Percentiles rank a stretch among this genome's conserved stretches.
These are phyloP conservation scores for Apus apus DNA, from an alignment of 2,113 vertebrate genomes.

Conservation along the genomic window DNA sequence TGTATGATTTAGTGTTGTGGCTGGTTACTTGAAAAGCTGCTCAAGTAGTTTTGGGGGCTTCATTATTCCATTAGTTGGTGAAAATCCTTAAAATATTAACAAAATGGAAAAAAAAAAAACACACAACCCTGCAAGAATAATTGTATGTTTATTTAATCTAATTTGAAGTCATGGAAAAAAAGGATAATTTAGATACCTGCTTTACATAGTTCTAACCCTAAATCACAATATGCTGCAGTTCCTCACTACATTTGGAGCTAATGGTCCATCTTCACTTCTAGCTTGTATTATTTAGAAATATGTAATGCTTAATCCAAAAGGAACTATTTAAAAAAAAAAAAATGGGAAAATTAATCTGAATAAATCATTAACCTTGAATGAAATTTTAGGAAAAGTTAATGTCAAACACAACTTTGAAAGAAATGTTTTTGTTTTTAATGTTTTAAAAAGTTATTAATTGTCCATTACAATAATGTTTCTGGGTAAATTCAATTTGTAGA, in stretches of 20 bases:
- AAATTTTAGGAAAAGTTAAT: not conserved
- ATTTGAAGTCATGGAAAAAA: not conserved
- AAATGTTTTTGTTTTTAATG: not conserved
- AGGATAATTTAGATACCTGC: not conserved
- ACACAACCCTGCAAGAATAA: not conserved
- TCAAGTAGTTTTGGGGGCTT: not conserved
- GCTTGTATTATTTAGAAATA: not conserved
- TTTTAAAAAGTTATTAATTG: not conserved
- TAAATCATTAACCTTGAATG: not conserved
- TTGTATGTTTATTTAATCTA: not conserved
- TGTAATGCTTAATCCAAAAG: not conserved
- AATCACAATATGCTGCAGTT: not conserved
- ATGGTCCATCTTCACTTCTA: not conserved
- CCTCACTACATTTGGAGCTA: not conserved
- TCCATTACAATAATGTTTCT: not conserved
- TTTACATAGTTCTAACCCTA: not conserved
- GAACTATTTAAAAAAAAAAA: not conserved
- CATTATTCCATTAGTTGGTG: not conserved
- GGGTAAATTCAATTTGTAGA: not conserved
- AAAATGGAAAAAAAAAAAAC: not conserved
- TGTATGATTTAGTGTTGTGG: not conserved
- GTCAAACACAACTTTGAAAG: not conserved
- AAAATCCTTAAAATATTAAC: not conserved
- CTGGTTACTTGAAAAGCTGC: not conserved
- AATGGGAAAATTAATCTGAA: not conserved